These are phyloP conservation scores for Neoaliturus tenellus DNA, from an alignment of 2,888 invertebrate genomes.

Conservation along the genomic window DNA sequence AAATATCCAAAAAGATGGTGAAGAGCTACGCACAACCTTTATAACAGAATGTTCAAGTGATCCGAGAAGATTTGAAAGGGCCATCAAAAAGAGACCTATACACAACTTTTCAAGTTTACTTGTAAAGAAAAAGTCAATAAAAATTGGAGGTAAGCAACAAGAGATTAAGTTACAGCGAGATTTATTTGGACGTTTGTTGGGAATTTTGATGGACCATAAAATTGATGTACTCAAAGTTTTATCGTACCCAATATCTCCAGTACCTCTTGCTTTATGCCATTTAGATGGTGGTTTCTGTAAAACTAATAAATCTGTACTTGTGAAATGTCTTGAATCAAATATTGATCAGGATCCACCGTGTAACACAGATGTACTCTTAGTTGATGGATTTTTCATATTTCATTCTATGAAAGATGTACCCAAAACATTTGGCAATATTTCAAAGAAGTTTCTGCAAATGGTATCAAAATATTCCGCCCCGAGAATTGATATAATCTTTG, in stretches of 20 bases:
- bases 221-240: slow-evolving; percentile 3
- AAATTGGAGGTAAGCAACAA: not conserved
- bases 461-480: slow-evolving; percentile 57
- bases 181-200: not conserved
- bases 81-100: not conserved
- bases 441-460: slow-evolving; percentile 67
- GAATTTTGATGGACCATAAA: not conserved
- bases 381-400: slow-evolving; percentile 69
- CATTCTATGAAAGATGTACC: slow-evolving; percentile 68
- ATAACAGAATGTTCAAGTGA: not conserved
- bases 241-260: too few species aligned
- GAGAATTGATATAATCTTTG: slow-evolving; percentile 65
- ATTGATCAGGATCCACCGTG: slow-evolving; percentile 56
- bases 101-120: not conserved
- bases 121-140: not conserved
- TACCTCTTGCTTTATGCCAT: not conserved
- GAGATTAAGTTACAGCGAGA: slow-evolving; percentile 6
- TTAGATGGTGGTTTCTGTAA: slow-evolving; percentile 17
- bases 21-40: not conserved
- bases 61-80: not conserved
- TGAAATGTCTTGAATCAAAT: not conserved
- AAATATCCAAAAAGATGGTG: slow-evolving; percentile 62
- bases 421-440: slow-evolving; percentile 67
- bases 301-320: slow-evolving; percentile 4
- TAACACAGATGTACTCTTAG: slow-evolving; percentile 65